phyloP scores from a whole-genome alignment of 30 jellyfish, hydroid and myxozoan species.

The Pelagia noctiluca region DNA sequence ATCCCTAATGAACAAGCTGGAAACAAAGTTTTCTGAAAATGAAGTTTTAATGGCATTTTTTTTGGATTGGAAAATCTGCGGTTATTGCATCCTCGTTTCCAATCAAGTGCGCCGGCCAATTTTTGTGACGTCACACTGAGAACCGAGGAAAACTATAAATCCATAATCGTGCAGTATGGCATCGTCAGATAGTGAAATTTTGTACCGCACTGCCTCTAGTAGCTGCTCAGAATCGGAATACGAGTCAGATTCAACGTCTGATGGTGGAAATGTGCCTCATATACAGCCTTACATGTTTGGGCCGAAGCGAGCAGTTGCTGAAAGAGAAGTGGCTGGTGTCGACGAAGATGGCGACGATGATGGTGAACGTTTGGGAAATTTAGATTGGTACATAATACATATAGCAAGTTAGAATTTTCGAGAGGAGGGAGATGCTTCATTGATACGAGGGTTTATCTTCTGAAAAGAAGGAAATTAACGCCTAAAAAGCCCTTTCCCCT shows the following conservation, averaged over 20 bases:
- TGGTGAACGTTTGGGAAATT: slow-evolving; percentile 40
- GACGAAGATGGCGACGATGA: slow-evolving; percentile 43
- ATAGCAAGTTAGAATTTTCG: slow-evolving; percentile 7
- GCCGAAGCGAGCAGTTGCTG: slow-evolving; percentile 46
- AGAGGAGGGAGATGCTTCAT: slow-evolving; percentile 27
- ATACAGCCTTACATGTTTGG: slow-evolving; percentile 42
- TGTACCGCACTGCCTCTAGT: not conserved
- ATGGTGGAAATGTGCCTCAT: slow-evolving; percentile 30
- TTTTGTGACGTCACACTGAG: slow-evolving; percentile 5
- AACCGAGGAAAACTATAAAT: not conserved
- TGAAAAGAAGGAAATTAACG: not conserved
- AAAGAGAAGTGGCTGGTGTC: slow-evolving; percentile 31
- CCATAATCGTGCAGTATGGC: not conserved
- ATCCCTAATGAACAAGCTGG: not conserved
- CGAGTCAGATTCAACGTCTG: slow-evolving; percentile 40
- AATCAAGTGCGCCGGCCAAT: no score
- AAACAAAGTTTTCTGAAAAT: not conserved
- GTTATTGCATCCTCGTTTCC: not conserved
- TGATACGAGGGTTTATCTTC: slow-evolving; percentile 10
- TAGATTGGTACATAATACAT: slow-evolving; percentile 34
- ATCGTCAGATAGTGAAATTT: slow-evolving; percentile 7
- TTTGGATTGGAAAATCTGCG: not conserved
- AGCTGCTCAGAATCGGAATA: slow-evolving; percentile 15
- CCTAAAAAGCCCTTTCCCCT: no score
- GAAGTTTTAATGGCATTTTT: not conserved